A percentile compares a stretch with the other conserved stretches of the same genome.
Evolutionary conservation across 2,888 invertebrate genomes (phyloP).

Genomic region (Scaptomyza caliginosa): DNA sequence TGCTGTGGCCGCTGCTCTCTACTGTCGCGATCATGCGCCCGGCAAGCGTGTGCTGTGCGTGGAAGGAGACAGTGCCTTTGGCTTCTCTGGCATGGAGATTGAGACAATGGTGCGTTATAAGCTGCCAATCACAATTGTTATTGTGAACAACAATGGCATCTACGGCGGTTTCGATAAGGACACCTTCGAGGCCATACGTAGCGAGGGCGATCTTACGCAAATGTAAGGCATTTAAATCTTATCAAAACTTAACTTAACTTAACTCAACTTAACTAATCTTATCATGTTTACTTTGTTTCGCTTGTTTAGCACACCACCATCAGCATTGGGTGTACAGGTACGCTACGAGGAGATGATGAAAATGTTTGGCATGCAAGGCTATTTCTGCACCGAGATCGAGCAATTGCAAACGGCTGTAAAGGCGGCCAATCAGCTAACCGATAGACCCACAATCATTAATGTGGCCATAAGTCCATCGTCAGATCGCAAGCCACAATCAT

Average conservation of each 20-base stretch:
- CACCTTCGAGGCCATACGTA: constrained; percentile 89
- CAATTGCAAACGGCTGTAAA: constrained; percentile 90
- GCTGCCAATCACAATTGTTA: constrained; percentile 93
- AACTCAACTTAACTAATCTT: constrained; percentile 32
- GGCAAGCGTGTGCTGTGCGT: constrained; percentile 94
- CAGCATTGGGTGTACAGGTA: constrained; percentile 90
- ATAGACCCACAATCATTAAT: constrained; percentile 94
- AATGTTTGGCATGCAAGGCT: constrained; percentile 92
- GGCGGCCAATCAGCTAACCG: constrained; percentile 87
- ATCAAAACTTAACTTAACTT: constrained; percentile 21
- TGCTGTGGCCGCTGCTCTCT: constrained; percentile 95
- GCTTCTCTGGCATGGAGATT: constrained; percentile 99
- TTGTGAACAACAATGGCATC: constrained; percentile 98
- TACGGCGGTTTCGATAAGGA: constrained; percentile 93
- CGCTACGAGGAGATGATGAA: constrained; percentile 96
- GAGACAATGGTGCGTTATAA: constrained; percentile 98
- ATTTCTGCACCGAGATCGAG: constrained; percentile 90
- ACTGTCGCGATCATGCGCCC: constrained; percentile 92
- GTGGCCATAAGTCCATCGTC: constrained; percentile 94
- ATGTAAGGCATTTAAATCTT: constrained; percentile 86
- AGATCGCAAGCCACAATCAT: constrained; percentile 95
- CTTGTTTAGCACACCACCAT: constrained; percentile 91
- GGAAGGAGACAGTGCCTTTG: constrained; percentile 98
- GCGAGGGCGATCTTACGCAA: constrained; percentile 89
- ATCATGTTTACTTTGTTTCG: constrained; percentile 16